phyloP scores from a whole-genome alignment of 2,888 invertebrate genomes.

The Ceramica pisi region DNA sequence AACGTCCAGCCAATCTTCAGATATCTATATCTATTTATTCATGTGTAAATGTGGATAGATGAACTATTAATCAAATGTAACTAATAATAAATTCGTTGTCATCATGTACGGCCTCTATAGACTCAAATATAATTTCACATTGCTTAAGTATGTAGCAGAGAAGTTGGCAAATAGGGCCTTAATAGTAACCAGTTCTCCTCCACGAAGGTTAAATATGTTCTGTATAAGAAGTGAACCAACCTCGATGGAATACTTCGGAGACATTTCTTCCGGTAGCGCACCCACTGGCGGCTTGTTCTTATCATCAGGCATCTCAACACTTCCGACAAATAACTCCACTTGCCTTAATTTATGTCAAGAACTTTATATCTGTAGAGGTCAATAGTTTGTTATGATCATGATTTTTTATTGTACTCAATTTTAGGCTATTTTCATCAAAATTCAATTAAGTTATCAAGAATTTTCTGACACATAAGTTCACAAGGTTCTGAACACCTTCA shows the following conservation, averaged over 20 bases:
- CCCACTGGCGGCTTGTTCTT: slow-evolving; percentile 59
- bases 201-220: slow-evolving; percentile 72
- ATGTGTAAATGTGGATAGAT: slow-evolving; percentile 13
- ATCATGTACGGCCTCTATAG: slow-evolving; percentile 27
- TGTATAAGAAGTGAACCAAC: slow-evolving; percentile 65
- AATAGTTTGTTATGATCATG: slow-evolving; percentile 47
- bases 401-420: slow-evolving; percentile 39
- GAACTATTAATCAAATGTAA: slow-evolving; percentile 39
- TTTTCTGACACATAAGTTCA: slow-evolving; percentile 42
- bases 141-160: slow-evolving; percentile 32
- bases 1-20: slow-evolving; percentile 24
- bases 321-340: slow-evolving; percentile 74
- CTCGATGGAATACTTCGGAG: slow-evolving; percentile 71
- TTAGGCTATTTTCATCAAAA: slow-evolving; percentile 34
- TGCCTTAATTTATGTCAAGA: slow-evolving; percentile 78
- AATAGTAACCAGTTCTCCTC: slow-evolving; percentile 73
- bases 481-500: slow-evolving; percentile 25
- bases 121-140: slow-evolving; percentile 47
- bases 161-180: slow-evolving; percentile 64
- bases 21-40: slow-evolving; percentile 7
- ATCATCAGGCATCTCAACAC: slow-evolving; percentile 52
- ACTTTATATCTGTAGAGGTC: slow-evolving; percentile 65
- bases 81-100: slow-evolving; percentile 40
- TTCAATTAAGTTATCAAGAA: slow-evolving; percentile 27
- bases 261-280: slow-evolving; percentile 76